Conservation (phyloP, 2,888 invertebrate genomes). For the Oxystoma pomonae region DNA sequence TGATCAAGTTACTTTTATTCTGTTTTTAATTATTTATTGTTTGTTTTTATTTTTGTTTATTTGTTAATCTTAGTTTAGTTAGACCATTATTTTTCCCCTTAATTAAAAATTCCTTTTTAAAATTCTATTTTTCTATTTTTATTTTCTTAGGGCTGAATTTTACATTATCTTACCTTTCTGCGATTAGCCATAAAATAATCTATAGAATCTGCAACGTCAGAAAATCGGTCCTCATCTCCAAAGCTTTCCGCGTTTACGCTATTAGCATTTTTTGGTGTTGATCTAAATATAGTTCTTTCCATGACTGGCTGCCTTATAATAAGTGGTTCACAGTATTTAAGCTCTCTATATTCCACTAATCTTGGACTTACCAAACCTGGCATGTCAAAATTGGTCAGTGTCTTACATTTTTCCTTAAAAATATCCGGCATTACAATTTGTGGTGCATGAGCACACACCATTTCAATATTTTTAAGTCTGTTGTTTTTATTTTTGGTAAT, state of each 20-base stretch:
- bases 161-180: constrained; percentile 32
- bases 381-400: not conserved
- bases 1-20: too few relatives aligned
- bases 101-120: too few relatives aligned
- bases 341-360: not conserved
- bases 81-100: too few relatives aligned
- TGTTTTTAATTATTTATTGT: too few relatives aligned
- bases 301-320: not conserved
- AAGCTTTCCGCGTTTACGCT: constrained; percentile 16
- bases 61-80: too few relatives aligned
- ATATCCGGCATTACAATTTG: not conserved
- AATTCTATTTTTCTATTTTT: too few relatives aligned
- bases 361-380: not conserved
- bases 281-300: not conserved
- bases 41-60: too few relatives aligned
- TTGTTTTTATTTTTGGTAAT: not conserved
- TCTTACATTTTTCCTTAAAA: not conserved
- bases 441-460: not conserved
- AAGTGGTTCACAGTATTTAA: not conserved
- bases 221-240: constrained; percentile 7
- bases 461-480: not conserved
- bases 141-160: too few relatives aligned
- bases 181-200: constrained; percentile 34
- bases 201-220: constrained; percentile 31
- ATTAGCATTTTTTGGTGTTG: constrained; percentile 13